Evolutionary conservation across 2,797 vertebrate genomes (phyloP).

Genomic region (Steatocranus sp.): DNA sequence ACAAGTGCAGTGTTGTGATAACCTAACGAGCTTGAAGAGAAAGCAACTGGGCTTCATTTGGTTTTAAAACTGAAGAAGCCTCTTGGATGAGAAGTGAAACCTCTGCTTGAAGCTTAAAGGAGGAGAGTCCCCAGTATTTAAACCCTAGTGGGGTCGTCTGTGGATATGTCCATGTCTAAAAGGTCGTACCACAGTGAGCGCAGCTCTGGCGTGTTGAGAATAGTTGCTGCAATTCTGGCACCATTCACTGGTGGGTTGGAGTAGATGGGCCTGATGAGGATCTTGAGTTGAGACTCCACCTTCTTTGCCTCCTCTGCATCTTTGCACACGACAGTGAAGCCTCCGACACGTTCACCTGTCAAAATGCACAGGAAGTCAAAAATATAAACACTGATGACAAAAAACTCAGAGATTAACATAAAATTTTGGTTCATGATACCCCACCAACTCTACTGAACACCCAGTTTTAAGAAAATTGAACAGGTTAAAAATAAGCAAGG

Average conservation of each 20-base stretch:
- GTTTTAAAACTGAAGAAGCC: neutral
- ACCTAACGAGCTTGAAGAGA: neutral
- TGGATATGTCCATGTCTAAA: neutral
- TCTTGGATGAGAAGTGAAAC: neutral
- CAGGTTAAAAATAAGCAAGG: neutral
- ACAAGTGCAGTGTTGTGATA: neutral
- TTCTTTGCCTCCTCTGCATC: slow-evolving; percentile 91
- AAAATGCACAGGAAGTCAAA: neutral
- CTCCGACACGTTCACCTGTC: slow-evolving; percentile 93
- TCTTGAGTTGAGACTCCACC: slow-evolving; percentile 97
- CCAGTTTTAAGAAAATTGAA: neutral
- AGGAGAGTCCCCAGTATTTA: neutral
- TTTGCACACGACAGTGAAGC: slow-evolving; percentile 89
- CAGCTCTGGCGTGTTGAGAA: slow-evolving; percentile 89
- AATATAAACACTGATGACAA: neutral
- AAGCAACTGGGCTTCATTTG: neutral
- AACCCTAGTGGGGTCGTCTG: neutral
- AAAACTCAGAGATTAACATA: neutral
- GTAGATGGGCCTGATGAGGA: slow-evolving; percentile 96
- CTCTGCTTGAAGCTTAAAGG: neutral
- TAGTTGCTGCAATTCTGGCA: slow-evolving; percentile 88
- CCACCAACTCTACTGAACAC: no score
- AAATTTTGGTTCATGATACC: neutral
- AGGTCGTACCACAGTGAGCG: slow-evolving; percentile 55
- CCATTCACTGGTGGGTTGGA: slow-evolving; percentile 96